Base-by-base conservation (phyloP, 2,113 vertebrate genomes). In the Lonchura striata region DNA sequence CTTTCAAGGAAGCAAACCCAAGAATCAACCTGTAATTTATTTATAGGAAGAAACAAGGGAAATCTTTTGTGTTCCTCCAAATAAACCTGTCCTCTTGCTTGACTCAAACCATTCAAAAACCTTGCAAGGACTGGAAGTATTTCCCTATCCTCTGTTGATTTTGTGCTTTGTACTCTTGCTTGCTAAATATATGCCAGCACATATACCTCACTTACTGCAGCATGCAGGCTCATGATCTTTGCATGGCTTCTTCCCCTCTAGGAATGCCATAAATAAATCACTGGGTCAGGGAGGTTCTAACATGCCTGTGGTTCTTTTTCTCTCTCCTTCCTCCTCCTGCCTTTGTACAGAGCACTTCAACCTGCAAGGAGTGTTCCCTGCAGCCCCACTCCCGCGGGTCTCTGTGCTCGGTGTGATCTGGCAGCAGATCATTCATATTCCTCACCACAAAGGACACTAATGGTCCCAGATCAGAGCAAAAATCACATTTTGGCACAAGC, bases 261-360 rank as follows among this genome's bases (percentile, higher is more conserved):
- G 96, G 90, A 96, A 78, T 33, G 35, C 95, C 93, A 92, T 90
- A 93, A 97, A 97, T 96, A 96, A 96, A 96, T 86, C 94, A 95
- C 76, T 30, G 61, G 90, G 88, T 84, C 90, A 69, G 93, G 77
- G 87, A 95, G 82, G 68, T 88, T 94, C 59, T 15, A 94, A 37
- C 82, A 78, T 7, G 72, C 69, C 80, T 71, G 60, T 94, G 50
- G 9, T 37, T 81, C 68, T 60, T 93, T 74, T 74, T 57, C 64
- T 49, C 41, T 75, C 49, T 77, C 49, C 46, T 77, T 46, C 70
- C 30, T 82, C 86, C 60, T 80, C 20, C 63, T 71, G 12, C 17
- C 3, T 81, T 68, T 79, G 76, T 59, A 33, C 61, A 35, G 66
- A 75, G 46, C 70, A 50, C 46, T 92, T 69, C 79, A 92, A 25